Percentiles rank a stretch among this genome's conserved stretches.
Conservation (phyloP, 2,797 vertebrate species). For the Peromyscus nudipes region DNA sequence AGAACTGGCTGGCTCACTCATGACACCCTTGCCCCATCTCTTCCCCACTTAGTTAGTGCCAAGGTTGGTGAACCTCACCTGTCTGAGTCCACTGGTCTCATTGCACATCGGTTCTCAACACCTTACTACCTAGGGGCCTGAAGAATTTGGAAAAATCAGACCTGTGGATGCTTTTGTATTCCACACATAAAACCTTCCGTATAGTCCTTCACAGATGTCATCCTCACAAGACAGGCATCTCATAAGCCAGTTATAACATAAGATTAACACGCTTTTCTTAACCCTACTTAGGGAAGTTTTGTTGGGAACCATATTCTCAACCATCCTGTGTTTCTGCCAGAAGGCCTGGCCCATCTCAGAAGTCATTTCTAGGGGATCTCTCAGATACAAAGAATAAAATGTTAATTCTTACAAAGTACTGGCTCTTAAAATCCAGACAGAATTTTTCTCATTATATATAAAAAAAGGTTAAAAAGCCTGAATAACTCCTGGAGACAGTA, state of each 20-base stretch:
- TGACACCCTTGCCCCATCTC: neutral
- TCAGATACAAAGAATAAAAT: slow-evolving; percentile 40
- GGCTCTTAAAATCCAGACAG: neutral
- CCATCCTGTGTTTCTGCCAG: neutral
- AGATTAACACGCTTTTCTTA: neutral
- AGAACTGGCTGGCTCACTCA: slow-evolving; percentile 10
- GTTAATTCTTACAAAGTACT: neutral
- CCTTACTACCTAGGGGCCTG: too few species aligned
- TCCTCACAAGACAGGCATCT: neutral
- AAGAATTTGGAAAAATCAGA: neutral
- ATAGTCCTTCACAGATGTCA: neutral
- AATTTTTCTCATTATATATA: neutral
- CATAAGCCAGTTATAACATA: neutral
- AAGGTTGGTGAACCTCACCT: neutral
- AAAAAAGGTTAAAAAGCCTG: neutral
- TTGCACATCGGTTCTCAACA: neutral
- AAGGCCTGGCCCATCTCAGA: neutral
- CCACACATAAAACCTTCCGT: neutral
- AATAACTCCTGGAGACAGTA: neutral
- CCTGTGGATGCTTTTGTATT: neutral
- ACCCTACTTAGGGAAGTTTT: neutral
- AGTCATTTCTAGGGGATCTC: neutral
- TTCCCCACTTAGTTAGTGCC: neutral
- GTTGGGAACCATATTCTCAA: neutral
- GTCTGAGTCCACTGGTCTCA: neutral